Evolutionary conservation across 2,888 invertebrate genomes (phyloP).

Genomic region (Scaptomyza flava): DNA sequence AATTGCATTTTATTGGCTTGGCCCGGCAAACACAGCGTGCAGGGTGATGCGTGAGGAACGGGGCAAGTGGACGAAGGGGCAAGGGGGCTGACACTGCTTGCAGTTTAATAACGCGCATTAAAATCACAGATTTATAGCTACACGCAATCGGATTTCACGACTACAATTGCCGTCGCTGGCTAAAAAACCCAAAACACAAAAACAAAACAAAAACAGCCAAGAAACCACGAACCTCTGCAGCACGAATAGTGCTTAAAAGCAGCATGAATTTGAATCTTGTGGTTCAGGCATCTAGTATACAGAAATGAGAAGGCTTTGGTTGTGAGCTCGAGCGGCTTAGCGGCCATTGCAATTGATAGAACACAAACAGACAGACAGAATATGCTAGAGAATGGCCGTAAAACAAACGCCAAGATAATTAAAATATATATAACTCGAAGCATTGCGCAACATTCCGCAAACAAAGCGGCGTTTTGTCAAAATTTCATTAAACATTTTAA

Average conservation of each 20-base stretch:
- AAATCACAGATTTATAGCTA: constrained; percentile 75
- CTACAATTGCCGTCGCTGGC: constrained; percentile 53
- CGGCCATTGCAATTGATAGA: constrained; percentile 31
- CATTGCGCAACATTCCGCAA: constrained; percentile 48
- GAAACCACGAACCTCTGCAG: constrained; percentile 36
- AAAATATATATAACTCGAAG: constrained; percentile 61
- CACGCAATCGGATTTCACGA: constrained; percentile 77
- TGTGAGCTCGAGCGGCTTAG: constrained; percentile 8
- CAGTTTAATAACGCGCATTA: constrained; percentile 78
- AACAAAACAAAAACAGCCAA: constrained; percentile 12
- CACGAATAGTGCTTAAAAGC: constrained; percentile 16
- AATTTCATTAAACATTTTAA: constrained; percentile 81
- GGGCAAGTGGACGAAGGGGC: not conserved
- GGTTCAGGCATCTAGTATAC: constrained; percentile 1
- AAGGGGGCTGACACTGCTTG: constrained; percentile 49
- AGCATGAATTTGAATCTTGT: constrained; percentile 24
- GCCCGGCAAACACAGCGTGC: constrained; percentile 7
- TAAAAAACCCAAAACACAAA: constrained; percentile 14
- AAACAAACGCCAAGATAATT: constrained; percentile 72
- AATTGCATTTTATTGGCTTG: constrained; percentile 80
- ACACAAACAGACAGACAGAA: not conserved
- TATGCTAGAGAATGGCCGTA: constrained; percentile 23
- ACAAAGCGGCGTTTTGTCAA: constrained; percentile 62
- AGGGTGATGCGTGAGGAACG: not conserved
- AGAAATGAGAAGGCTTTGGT: constrained; percentile 22